Percentiles rank a stretch among this genome's conserved stretches.
Conservation (phyloP, 2,888 invertebrate genomes). For the Dryococelus australis region DNA sequence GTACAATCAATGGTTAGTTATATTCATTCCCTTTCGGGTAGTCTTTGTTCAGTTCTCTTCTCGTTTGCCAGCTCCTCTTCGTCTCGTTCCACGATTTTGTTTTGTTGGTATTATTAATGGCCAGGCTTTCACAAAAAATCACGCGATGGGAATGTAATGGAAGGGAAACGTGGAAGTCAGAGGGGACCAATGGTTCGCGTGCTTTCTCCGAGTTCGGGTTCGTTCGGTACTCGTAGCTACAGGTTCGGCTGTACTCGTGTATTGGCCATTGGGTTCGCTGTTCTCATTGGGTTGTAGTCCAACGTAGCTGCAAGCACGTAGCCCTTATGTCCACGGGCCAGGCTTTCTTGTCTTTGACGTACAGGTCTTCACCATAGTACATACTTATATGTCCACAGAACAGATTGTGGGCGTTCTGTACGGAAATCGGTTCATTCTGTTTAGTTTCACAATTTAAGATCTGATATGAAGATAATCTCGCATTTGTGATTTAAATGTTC, state of each 20-base stretch:
- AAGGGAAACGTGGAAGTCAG: neutral
- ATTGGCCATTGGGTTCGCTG: conserved; percentile 16
- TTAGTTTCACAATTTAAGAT: neutral
- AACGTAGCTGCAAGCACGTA: neutral
- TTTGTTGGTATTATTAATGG: neutral
- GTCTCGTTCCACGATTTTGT: neutral
- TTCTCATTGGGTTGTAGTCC: neutral
- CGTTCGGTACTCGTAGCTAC: conserved; percentile 1
- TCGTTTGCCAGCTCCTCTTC: neutral
- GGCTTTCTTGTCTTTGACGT: neutral
- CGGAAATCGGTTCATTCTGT: neutral
- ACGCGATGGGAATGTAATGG: neutral
- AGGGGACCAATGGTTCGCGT: neutral
- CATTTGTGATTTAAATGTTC: neutral
- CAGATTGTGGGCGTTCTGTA: neutral
- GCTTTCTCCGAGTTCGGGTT: conserved; percentile 19
- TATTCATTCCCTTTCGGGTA: neutral
- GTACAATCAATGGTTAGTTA: neutral
- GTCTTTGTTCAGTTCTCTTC: neutral
- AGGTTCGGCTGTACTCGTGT: conserved; percentile 23
- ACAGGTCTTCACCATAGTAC: conserved; percentile 6
- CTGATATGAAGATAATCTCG: neutral
- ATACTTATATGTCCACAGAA: neutral
- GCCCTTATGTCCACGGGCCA: neutral
- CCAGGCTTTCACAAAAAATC: neutral